These are phyloP conservation scores for Stenolophus ochropezus DNA, from an alignment of 2,888 invertebrate genomes.

Conservation along the genomic window DNA sequence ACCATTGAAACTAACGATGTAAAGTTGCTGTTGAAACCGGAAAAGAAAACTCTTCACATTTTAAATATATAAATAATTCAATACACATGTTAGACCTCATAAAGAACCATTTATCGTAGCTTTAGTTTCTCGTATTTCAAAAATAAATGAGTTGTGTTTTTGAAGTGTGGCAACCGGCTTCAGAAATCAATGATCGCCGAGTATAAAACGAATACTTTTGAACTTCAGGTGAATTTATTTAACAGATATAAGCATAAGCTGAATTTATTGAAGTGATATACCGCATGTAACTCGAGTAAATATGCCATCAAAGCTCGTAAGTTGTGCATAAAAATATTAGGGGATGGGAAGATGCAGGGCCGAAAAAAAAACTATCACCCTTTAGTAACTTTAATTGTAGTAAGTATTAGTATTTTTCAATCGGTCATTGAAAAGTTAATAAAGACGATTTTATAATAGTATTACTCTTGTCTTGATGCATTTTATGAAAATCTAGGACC, in stretches of 20 bases:
- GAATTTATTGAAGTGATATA: background rate
- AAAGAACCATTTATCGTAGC: background rate
- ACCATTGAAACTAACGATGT: too few species aligned
- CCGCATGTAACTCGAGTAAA: background rate
- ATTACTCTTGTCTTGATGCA: too few species aligned
- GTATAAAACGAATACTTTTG: background rate
- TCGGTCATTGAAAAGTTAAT: too few species aligned
- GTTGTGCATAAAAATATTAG: background rate
- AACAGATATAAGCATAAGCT: background rate
- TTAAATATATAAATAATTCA: too few species aligned
- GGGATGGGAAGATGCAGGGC: background rate
- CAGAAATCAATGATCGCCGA: background rate
- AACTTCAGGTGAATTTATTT: background rate
- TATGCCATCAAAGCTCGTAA: background rate
- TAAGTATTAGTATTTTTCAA: too few species aligned
- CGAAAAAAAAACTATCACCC: too few species aligned
- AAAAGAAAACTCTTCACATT: too few species aligned
- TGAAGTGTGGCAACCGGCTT: background rate
- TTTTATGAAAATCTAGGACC: too few species aligned
- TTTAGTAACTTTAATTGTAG: too few species aligned
- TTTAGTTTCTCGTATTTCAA: background rate
- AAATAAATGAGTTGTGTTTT: slow-evolving; percentile 1
- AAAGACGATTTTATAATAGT: too few species aligned
- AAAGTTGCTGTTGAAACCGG: too few species aligned
- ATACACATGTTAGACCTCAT: background rate